Evolutionary conservation across 2,888 invertebrate genomes (phyloP).

Genomic region (Tortrix viridana): DNA sequence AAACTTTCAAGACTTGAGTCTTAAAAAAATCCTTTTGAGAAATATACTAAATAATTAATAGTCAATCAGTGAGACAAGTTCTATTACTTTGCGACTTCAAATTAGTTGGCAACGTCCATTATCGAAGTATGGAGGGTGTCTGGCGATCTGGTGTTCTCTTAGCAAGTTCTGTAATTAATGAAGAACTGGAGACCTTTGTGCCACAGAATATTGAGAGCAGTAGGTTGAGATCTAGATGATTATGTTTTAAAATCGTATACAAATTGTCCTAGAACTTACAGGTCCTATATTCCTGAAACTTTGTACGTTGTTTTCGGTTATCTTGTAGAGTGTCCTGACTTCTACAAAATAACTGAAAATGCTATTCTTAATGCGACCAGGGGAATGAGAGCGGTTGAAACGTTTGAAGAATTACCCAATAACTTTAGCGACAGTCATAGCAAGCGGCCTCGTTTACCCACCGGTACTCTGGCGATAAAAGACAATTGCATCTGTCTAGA

Average conservation of each 20-base stretch:
- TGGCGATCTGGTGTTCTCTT: constrained; percentile 32
- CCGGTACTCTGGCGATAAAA: neutral
- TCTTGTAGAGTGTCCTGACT: too few species aligned
- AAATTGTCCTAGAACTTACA: too few species aligned
- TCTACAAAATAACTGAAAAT: too few species aligned
- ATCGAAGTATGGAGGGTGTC: constrained; percentile 21
- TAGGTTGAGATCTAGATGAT: neutral
- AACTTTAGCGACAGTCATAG: neutral
- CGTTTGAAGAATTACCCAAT: too few species aligned
- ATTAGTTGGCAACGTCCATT: constrained; percentile 23
- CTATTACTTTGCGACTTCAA: constrained; percentile 6
- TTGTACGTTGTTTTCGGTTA: too few species aligned
- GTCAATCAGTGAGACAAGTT: neutral
- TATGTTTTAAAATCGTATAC: too few species aligned
- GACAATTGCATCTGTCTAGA: neutral
- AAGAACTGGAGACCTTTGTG: constrained; percentile 24
- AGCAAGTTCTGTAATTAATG: constrained; percentile 33
- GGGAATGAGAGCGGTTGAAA: too few species aligned
- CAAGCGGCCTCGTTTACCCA: neutral
- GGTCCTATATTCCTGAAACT: too few species aligned
- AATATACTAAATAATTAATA: neutral
- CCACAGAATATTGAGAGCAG: constrained; percentile 9
- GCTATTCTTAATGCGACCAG: too few species aligned
- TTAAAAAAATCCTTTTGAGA: too few species aligned
- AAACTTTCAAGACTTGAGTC: too few species aligned